Evolutionary conservation across 2,888 invertebrate genomes (phyloP).

Genomic region (Trichogramma evanescens): DNA sequence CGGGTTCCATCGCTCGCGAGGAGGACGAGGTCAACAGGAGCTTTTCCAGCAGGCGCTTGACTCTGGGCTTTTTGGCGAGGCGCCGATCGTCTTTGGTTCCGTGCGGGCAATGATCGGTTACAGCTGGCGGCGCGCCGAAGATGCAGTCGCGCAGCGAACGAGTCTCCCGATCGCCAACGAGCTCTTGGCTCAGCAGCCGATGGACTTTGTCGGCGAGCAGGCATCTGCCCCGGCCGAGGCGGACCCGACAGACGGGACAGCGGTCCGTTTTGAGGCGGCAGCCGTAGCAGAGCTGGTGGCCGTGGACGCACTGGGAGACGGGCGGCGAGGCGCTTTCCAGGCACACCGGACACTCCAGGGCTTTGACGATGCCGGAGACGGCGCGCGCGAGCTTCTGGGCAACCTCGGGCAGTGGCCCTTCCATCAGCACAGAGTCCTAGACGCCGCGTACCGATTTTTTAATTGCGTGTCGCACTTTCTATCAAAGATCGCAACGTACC

Average conservation of each 20-base stretch:
- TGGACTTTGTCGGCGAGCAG: slow-evolving; percentile 42
- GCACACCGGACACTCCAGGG: slow-evolving; percentile 59
- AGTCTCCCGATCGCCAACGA: slow-evolving; percentile 23
- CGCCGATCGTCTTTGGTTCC: not conserved
- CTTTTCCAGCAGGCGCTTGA: too few relatives aligned
- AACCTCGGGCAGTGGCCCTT: slow-evolving; percentile 41
- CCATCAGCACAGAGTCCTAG: slow-evolving; percentile 25
- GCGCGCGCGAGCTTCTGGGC: slow-evolving; percentile 38
- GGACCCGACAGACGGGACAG: slow-evolving; percentile 58
- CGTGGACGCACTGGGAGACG: slow-evolving; percentile 58
- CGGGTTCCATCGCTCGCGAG: too few relatives aligned
- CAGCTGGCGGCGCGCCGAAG: slow-evolving; percentile 16
- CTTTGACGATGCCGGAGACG: slow-evolving; percentile 36
- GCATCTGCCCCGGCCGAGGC: slow-evolving; percentile 42
- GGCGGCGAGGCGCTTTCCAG: slow-evolving; percentile 57
- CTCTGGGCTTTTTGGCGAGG: too few relatives aligned
- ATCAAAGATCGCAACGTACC: slow-evolving; percentile 2
- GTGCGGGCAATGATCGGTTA: not conserved
- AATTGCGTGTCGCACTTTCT: not conserved
- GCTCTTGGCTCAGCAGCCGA: slow-evolving; percentile 35
- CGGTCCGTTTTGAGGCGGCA: slow-evolving; percentile 53
- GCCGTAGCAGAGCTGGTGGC: slow-evolving; percentile 55
- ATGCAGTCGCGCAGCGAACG: too few relatives aligned
- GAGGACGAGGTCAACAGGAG: too few relatives aligned
- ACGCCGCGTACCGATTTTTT: not conserved